Conservation (phyloP, 2,113 vertebrate species). For the Melanerpes formicivorus region DNA sequence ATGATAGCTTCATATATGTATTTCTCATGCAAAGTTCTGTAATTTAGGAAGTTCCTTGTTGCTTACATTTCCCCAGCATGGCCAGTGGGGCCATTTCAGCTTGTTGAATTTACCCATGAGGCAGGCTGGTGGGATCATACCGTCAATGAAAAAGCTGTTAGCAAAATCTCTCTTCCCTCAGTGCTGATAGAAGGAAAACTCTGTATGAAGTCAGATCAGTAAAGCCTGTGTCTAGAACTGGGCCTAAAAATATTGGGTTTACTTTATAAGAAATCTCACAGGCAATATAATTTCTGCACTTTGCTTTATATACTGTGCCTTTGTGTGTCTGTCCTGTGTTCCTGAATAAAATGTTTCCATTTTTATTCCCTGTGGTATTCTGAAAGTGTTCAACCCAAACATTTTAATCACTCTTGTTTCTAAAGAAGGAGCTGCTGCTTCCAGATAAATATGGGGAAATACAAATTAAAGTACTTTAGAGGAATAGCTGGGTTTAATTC, state of each 20-base stretch:
- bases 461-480: not conserved
- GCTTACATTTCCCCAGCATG: not conserved
- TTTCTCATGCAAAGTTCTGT: not conserved
- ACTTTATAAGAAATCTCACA: not conserved
- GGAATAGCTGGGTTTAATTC: not conserved
- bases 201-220: not conserved
- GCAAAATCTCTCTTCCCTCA: not conserved
- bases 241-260: not conserved
- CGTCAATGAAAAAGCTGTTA: not conserved
- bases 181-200: not conserved
- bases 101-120: not conserved
- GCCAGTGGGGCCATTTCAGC: not conserved
- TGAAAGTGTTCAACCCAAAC: not conserved
- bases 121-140: not conserved
- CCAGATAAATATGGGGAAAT: not conserved
- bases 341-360: slow-evolving; percentile 46
- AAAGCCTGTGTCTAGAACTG: not conserved
- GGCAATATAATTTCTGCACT: not conserved
- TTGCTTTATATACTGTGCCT: not conserved
- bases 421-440: not conserved
- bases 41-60: not conserved
- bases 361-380: not conserved
- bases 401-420: not conserved
- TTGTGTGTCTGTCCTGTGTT: not conserved
- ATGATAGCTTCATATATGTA: slow-evolving; percentile 15